phyloP scores from a whole-genome alignment of 1,140 invertebrate species.

The Liolophura sinensis region DNA sequence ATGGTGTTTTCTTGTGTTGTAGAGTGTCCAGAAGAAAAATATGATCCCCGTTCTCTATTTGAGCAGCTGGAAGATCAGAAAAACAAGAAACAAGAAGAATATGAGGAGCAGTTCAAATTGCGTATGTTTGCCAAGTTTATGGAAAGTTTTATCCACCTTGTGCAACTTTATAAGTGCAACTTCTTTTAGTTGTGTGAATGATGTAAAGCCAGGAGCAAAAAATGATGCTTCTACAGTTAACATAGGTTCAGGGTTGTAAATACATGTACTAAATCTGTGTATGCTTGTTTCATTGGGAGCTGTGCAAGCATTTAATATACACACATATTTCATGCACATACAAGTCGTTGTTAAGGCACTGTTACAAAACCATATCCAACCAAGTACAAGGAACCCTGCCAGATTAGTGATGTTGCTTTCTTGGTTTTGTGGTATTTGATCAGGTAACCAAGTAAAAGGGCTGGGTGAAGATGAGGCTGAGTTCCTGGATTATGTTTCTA shows the following conservation, averaged over 20 bases:
- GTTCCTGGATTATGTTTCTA: constrained; percentile 86
- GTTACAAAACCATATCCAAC: background rate
- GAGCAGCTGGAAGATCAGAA: constrained; percentile 90
- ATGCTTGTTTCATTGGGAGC: too few relatives aligned
- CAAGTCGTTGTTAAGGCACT: background rate
- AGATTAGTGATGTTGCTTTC: background rate
- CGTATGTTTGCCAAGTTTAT: constrained; percentile 67
- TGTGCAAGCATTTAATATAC: too few relatives aligned
- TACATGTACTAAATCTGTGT: too few relatives aligned
- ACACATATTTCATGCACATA: background rate
- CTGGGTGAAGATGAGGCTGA: constrained; percentile 94
- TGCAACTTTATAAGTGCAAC: too few relatives aligned
- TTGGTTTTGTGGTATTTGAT: constrained; percentile 7
- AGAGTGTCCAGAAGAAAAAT: constrained; percentile 82
- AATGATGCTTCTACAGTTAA: too few relatives aligned
- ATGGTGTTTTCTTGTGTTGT: constrained; percentile 7
- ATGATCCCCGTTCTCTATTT: constrained; percentile 81
- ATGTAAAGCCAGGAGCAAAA: too few relatives aligned
- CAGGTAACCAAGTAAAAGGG: constrained; percentile 91
- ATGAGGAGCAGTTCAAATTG: constrained; percentile 90
- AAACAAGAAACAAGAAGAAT: constrained; percentile 86
- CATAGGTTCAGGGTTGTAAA: too few relatives aligned
- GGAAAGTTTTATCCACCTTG: too few relatives aligned
- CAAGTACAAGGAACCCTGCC: background rate
- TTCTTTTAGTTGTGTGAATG: too few relatives aligned